Evolutionary conservation across 2,797 vertebrate species (phyloP).

Genomic region (Octomys mimax): DNA sequence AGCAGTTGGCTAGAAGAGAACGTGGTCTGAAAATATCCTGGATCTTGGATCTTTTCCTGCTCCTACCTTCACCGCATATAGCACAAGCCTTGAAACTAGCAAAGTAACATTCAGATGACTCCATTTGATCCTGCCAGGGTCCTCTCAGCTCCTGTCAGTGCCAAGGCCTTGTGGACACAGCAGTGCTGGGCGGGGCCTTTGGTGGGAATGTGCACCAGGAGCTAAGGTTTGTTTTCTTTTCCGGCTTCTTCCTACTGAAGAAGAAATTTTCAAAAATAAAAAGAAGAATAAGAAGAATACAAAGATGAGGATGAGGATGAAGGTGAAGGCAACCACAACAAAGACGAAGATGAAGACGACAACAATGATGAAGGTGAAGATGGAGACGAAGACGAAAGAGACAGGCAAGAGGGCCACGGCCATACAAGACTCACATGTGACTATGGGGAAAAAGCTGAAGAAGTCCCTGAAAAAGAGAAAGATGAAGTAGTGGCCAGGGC

Average conservation of each 20-base stretch:
- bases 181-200: background rate
- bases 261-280: background rate
- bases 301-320: no score
- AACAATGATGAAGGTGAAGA: no score
- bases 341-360: no score
- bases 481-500: no score
- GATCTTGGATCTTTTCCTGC: background rate
- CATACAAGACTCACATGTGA: no score
- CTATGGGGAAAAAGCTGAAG: no score
- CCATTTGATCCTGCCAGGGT: background rate
- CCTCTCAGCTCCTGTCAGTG: background rate
- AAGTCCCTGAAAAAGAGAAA: no score
- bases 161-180: background rate
- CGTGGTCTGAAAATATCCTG: slow-evolving; percentile 7
- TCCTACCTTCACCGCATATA: background rate
- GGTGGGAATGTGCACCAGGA: background rate
- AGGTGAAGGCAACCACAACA: no score
- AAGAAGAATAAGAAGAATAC: no score
- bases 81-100: background rate
- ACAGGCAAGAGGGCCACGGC: no score
- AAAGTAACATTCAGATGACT: background rate
- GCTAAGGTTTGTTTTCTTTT: slow-evolving; percentile 4
- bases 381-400: no score
- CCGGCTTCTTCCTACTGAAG: background rate
- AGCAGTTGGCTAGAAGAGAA: background rate